These are phyloP conservation scores for Setophaga kirtlandii DNA, from an alignment of 2,113 vertebrate genomes.

Conservation along the genomic window DNA sequence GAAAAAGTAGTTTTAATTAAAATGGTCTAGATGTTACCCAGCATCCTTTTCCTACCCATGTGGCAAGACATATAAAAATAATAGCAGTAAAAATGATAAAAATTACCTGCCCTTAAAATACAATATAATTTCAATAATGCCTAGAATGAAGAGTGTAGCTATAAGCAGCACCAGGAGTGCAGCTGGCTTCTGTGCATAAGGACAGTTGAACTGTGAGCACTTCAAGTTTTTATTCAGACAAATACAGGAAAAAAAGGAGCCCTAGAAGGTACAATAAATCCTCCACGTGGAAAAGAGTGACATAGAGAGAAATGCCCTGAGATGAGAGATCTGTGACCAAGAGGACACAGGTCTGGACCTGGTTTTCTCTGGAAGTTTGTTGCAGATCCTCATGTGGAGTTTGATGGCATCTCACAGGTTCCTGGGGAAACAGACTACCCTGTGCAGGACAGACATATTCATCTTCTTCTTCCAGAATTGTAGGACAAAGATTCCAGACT, in stretches of 20 bases:
- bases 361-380: background rate
- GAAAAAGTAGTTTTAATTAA: background rate
- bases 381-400: background rate
- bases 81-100: background rate
- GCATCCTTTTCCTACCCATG: background rate
- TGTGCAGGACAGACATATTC: background rate
- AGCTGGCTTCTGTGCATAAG: background rate
- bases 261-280: background rate
- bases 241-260: background rate
- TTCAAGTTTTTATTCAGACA: background rate
- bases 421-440: background rate
- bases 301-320: background rate
- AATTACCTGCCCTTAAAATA: background rate
- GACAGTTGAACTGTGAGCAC: background rate
- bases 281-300: background rate
- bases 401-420: background rate
- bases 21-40: background rate
- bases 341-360: rapidly evolving
- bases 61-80: background rate
- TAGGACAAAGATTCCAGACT: background rate
- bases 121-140: background rate
- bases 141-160: background rate
- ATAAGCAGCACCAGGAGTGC: background rate
- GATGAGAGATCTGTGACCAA: background rate
- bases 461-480: background rate